Evolutionary conservation across 1,140 invertebrate species (phyloP).

Genomic region (Neodiprion fabricii): DNA sequence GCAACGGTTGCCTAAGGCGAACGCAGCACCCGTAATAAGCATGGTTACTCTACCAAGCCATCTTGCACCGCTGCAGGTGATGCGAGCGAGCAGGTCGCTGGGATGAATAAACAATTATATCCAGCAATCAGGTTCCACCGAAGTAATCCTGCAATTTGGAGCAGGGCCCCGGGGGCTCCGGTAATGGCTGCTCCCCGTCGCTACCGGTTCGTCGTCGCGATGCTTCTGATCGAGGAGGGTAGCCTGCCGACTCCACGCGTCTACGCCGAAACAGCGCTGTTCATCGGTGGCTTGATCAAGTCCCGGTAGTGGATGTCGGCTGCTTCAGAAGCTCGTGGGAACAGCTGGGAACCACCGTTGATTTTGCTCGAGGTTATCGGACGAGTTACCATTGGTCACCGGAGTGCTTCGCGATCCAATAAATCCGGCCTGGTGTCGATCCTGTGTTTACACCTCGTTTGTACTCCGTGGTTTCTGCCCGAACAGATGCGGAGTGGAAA

Average conservation of each 20-base stretch:
- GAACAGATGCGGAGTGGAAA: not conserved
- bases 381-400: not conserved
- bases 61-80: conserved; percentile 14
- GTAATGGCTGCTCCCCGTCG: conserved; percentile 16
- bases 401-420: no score
- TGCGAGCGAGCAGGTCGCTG: conserved; percentile 8
- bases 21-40: conserved; percentile 1
- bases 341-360: not conserved
- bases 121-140: conserved; percentile 16
- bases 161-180: conserved; percentile 7
- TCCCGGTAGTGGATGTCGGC: no score
- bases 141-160: conserved; percentile 18
- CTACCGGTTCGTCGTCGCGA: conserved; percentile 3
- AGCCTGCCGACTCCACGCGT: not conserved
- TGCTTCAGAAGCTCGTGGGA: not conserved
- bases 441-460: no score
- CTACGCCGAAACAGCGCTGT: not conserved
- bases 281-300: not conserved
- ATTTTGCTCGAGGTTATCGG: not conserved
- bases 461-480: no score
- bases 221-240: conserved; percentile 8
- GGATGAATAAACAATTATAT: conserved; percentile 17
- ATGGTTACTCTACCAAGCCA: not conserved
- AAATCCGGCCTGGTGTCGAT: no score
- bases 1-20: not conserved